Evolutionary conservation across 2,113 vertebrate genomes (phyloP).

Genomic region (Syngnathoides biaculeatus): DNA sequence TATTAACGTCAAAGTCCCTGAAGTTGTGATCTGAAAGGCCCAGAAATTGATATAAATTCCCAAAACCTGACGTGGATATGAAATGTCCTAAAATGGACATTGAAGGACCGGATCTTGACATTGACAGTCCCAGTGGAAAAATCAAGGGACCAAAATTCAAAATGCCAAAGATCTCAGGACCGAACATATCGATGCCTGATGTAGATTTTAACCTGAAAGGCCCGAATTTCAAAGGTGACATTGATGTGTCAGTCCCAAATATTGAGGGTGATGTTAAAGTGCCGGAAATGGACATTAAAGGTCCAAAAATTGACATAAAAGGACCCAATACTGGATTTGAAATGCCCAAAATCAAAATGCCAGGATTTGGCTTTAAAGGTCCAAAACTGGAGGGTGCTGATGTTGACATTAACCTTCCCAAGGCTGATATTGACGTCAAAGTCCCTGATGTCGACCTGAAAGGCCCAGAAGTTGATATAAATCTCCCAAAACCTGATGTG

Average conservation of each 20-base stretch:
- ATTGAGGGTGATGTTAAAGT: slow-evolving; percentile 15
- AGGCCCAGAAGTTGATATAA: slow-evolving; percentile 5
- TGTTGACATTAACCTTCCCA: slow-evolving; percentile 9
- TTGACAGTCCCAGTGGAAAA: background rate
- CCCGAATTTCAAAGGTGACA: slow-evolving; percentile 7
- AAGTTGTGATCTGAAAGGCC: slow-evolving; percentile 43
- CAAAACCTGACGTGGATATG: slow-evolving; percentile 5
- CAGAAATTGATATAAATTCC: background rate
- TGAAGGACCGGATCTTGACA: slow-evolving; percentile 12
- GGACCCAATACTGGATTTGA: background rate
- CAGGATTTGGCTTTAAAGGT: background rate
- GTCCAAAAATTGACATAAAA: slow-evolving; percentile 16
- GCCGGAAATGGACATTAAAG: slow-evolving; percentile 17
- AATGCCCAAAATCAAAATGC: slow-evolving; percentile 28
- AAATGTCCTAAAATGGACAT: background rate
- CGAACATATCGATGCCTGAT: slow-evolving; percentile 14
- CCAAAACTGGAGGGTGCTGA: slow-evolving; percentile 18
- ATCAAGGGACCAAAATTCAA: slow-evolving; percentile 9
- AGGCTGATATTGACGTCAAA: slow-evolving; percentile 13
- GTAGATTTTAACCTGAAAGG: slow-evolving; percentile 16
- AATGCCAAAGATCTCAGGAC: slow-evolving; percentile 7
- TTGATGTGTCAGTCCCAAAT: slow-evolving; percentile 20
- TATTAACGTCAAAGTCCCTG: background rate
- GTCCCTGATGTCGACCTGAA: slow-evolving; percentile 1
- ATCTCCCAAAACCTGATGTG: background rate